phyloP scores from a whole-genome alignment of 1,140 invertebrate genomes.

The Anastatus disparis region DNA sequence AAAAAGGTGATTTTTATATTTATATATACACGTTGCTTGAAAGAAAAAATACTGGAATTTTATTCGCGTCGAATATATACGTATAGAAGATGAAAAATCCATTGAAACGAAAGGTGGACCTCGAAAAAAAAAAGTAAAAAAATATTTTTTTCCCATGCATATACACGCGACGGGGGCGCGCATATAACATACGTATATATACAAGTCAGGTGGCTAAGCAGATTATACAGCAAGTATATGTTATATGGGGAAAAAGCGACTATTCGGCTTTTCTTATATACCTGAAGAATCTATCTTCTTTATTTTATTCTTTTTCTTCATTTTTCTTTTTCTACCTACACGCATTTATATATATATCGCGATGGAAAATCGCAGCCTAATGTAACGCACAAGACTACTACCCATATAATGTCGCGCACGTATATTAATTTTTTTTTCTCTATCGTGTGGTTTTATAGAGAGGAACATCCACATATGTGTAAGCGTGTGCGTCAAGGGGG shows the following conservation, averaged over 20 bases:
- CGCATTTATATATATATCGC: not conserved
- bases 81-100: not conserved
- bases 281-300: no score
- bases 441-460: no score
- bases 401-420: not conserved
- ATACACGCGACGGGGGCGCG: not conserved
- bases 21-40: not conserved
- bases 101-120: not conserved
- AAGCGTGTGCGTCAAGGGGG: not conserved
- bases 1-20: no score
- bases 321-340: not conserved
- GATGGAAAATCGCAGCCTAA: no score
- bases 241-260: no score
- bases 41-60: not conserved
- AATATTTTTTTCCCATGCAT: not conserved
- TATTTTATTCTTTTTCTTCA: no score
- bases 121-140: no score
- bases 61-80: not conserved
- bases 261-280: no score
- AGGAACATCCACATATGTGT: no score
- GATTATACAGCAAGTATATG: no score
- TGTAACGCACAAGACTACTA: no score
- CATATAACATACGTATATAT: no score
- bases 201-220: constrained; percentile 19
- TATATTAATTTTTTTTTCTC: constrained; percentile 19